Conservation (phyloP, 2,888 invertebrate species). For the Ligdia adustata region DNA sequence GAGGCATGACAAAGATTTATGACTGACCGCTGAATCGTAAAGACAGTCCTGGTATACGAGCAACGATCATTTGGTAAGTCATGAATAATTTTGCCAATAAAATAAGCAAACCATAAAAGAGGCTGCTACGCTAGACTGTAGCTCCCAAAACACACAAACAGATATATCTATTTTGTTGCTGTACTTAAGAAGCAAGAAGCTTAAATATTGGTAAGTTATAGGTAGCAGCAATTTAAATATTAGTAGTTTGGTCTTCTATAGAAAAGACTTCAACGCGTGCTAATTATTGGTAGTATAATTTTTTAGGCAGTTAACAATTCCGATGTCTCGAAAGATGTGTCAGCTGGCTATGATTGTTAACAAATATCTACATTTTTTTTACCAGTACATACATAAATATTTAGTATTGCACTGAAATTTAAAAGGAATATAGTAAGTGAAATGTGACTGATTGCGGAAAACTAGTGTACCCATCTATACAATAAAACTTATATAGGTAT, state of each 20-base stretch:
- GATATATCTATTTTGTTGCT: neutral
- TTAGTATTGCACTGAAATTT: no score
- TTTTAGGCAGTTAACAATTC: no score
- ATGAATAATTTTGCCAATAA: slow-evolving; percentile 36
- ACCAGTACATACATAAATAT: no score
- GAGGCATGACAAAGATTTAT: slow-evolving; percentile 59
- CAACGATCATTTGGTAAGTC: slow-evolving; percentile 35
- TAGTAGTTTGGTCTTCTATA: neutral
- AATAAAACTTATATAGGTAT: no score
- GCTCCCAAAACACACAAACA: no score
- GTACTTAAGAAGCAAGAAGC: neutral
- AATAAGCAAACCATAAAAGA: slow-evolving; percentile 11
- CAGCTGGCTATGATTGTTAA: no score
- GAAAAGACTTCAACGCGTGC: slow-evolving; percentile 16
- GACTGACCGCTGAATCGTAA: slow-evolving; percentile 49
- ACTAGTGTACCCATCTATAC: no score
- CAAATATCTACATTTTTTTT: no score
- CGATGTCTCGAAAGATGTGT: no score
- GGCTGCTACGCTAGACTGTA: neutral
- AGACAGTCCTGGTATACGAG: slow-evolving; percentile 43
- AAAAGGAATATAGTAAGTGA: no score
- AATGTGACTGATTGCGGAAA: no score
- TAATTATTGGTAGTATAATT: no score
- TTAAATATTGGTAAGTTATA: neutral
- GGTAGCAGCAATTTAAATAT: neutral